These are phyloP conservation scores for Drosophila erecta DNA, from an alignment of 1,140 invertebrate species.

Conservation along the genomic window DNA sequence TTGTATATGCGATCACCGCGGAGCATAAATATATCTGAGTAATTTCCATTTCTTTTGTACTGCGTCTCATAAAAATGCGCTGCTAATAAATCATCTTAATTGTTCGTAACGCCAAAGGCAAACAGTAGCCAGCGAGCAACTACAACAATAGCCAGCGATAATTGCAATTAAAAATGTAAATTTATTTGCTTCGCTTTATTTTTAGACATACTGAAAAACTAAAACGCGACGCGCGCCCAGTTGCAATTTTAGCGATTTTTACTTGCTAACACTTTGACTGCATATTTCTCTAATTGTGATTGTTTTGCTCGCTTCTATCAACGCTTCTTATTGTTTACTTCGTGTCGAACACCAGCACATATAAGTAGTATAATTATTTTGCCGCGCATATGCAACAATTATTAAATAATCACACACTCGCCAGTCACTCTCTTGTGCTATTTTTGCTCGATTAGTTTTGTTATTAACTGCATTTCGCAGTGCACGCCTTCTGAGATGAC, in stretches of 20 bases:
- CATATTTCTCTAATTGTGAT: conserved; percentile 66
- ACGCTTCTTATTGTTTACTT: conserved; percentile 54
- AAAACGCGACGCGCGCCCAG: conserved; percentile 72
- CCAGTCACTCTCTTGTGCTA: conserved; percentile 67
- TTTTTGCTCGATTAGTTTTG: conserved; percentile 76
- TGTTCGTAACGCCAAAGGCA: conserved; percentile 74
- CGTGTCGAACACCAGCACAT: conserved; percentile 6
- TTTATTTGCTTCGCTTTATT: conserved; percentile 77
- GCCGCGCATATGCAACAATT: conserved; percentile 79
- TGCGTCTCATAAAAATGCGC: conserved; percentile 74
- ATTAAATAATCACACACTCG: conserved; percentile 79
- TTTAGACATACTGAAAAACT: conserved; percentile 60
- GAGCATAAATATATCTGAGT: conserved; percentile 65
- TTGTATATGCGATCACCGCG: conserved; percentile 36
- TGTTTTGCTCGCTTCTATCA: conserved; percentile 42
- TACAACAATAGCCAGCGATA: conserved; percentile 71
- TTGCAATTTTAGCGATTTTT: conserved; percentile 73
- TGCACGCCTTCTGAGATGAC: conserved; percentile 37
- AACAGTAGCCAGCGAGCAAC: conserved; percentile 63
- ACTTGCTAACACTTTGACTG: conserved; percentile 64
- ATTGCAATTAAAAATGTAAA: conserved; percentile 82
- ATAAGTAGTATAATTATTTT: conserved; percentile 64
- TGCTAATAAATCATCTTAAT: conserved; percentile 78
- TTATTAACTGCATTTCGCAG: conserved; percentile 56
- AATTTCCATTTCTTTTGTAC: conserved; percentile 51